Percentiles rank a stretch among this genome's conserved stretches.
Conservation (phyloP, 1,140 invertebrate species). For the Aphaenogaster ashmeadi region DNA sequence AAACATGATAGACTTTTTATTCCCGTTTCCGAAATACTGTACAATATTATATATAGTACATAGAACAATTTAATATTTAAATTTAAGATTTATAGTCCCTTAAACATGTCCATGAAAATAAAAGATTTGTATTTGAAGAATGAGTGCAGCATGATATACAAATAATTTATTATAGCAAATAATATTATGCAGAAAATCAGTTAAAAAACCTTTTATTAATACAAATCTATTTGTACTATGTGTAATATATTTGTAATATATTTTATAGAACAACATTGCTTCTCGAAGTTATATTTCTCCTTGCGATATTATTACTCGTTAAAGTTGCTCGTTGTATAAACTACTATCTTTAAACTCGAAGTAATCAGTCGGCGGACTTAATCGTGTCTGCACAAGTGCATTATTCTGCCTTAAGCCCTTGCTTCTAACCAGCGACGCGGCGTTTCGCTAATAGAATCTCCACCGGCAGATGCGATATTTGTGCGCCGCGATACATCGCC, state of each 20-base stretch:
- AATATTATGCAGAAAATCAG: not conserved
- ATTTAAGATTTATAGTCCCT: not conserved
- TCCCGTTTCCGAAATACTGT: not conserved
- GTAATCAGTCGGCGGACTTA: conserved; percentile 57
- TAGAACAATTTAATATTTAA: not conserved
- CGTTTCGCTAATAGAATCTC: conserved; percentile 70
- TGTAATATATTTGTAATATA: not conserved
- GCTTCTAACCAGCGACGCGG: conserved; percentile 36
- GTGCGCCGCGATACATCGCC: conserved; percentile 50
- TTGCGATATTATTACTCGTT: conserved; percentile 36
- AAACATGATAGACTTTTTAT: not conserved
- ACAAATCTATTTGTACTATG: not conserved
- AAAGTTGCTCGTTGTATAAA: conserved; percentile 28
- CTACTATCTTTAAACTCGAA: conserved; percentile 36
- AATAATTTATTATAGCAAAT: not conserved
- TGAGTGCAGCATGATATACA: not conserved
- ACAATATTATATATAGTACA: not conserved
- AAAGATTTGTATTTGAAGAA: not conserved
- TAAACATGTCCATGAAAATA: not conserved
- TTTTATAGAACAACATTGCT: not conserved
- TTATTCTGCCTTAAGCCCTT: conserved; percentile 53
- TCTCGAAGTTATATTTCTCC: not conserved
- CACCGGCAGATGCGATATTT: conserved; percentile 63
- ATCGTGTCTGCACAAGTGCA: conserved; percentile 55
- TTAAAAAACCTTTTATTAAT: not conserved